phyloP scores from a whole-genome alignment of 2,113 vertebrate species.

The Alligator mississippiensis region DNA sequence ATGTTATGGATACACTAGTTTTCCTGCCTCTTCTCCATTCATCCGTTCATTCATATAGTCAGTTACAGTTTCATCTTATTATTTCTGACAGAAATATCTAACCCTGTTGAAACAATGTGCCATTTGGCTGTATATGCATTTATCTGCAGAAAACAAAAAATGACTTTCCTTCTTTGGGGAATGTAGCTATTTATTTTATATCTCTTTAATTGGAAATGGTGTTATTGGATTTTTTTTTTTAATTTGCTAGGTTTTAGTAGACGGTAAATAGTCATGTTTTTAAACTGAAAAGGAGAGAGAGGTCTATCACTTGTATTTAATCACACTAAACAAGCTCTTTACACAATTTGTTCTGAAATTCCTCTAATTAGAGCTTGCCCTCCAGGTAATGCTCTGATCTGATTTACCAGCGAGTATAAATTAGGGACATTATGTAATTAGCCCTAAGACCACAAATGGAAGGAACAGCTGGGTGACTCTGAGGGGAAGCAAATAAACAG shows the following conservation, averaged over 20 bases:
- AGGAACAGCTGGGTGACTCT: conserved; percentile 79
- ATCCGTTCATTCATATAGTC: background rate
- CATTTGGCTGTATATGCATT: background rate
- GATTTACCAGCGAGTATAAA: conserved; percentile 84
- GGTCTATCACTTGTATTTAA: conserved; percentile 73
- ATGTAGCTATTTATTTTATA: conserved; percentile 40
- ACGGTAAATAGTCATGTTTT: conserved; percentile 72
- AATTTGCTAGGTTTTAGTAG: conserved; percentile 48
- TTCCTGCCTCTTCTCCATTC: conserved; percentile 40
- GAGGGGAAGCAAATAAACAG: conserved; percentile 74
- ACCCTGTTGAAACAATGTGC: conserved; percentile 18
- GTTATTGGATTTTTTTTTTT: conserved; percentile 45
- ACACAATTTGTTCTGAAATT: conserved; percentile 84
- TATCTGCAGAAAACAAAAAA: conserved; percentile 24
- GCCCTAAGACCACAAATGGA: conserved; percentile 80
- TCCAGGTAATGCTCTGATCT: conserved; percentile 83
- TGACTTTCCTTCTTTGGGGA: conserved; percentile 40
- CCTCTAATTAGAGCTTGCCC: conserved; percentile 83
- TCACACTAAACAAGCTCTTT: conserved; percentile 81
- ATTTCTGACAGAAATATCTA: conserved; percentile 44
- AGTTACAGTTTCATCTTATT: conserved; percentile 43
- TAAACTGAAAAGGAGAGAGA: background rate
- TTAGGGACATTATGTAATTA: conserved; percentile 86
- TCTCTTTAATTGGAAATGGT: conserved; percentile 66
- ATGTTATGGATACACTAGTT: background rate